phyloP scores from a whole-genome alignment of 2,797 vertebrate species.

The Smutsia temminckii region DNA sequence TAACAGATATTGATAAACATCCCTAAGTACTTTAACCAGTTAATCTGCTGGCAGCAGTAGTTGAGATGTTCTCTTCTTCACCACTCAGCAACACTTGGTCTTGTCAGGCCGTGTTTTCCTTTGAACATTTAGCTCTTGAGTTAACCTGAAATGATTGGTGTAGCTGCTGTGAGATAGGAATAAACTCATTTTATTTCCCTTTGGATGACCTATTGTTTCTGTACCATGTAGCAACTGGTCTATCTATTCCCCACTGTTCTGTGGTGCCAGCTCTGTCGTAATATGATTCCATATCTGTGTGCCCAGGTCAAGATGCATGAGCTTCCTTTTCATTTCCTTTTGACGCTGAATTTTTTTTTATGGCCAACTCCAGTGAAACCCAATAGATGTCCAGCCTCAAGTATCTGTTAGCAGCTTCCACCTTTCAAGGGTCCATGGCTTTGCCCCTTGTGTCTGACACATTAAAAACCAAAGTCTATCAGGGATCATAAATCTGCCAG shows the following conservation, averaged over 20 bases:
- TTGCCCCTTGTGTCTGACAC: background rate
- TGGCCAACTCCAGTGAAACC: background rate
- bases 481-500: background rate
- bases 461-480: background rate
- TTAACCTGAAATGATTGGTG: conserved; percentile 3
- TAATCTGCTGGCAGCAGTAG: background rate
- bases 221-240: background rate
- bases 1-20: background rate
- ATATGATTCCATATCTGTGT: background rate
- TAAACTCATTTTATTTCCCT: background rate
- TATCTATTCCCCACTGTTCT: background rate
- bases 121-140: background rate
- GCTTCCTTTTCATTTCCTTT: background rate
- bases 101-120: background rate
- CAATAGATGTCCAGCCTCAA: background rate
- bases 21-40: background rate
- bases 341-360: background rate
- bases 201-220: background rate
- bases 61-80: background rate
- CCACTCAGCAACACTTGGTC: background rate
- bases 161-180: background rate
- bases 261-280: background rate
- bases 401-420: background rate
- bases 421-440: background rate
- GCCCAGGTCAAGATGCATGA: background rate